Conservation (phyloP, 2,888 invertebrate species). For the Polyommatus icarus region DNA sequence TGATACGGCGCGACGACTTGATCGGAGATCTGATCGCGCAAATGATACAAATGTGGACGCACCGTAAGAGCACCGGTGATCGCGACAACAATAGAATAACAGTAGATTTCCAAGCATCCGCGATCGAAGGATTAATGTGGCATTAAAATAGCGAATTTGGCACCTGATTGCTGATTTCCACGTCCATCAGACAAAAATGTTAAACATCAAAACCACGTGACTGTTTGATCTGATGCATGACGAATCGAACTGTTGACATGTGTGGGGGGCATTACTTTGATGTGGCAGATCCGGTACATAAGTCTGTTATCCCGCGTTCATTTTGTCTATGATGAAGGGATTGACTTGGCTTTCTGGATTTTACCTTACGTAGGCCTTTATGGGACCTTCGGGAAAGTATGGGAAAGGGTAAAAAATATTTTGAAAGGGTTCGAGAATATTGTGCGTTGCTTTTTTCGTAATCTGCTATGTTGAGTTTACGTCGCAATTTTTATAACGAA, state of each 20-base stretch:
- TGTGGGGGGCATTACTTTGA: neutral
- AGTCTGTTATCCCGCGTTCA: neutral
- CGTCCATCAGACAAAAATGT: neutral
- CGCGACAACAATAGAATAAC: too few relatives aligned
- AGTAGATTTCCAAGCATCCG: too few relatives aligned
- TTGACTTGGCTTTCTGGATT: neutral
- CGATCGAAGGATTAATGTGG: too few relatives aligned
- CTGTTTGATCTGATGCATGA: too few relatives aligned
- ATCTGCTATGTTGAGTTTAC: neutral
- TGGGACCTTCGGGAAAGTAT: neutral
- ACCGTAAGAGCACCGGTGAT: too few relatives aligned
- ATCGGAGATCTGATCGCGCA: too few relatives aligned
- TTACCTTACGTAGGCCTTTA: neutral
- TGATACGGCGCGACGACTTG: too few relatives aligned
- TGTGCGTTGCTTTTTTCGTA: neutral
- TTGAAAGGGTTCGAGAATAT: neutral
- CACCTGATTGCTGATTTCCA: neutral
- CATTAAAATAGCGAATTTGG: too few relatives aligned
- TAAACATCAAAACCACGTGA: too few relatives aligned
- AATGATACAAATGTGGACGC: too few relatives aligned
- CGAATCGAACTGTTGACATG: neutral
- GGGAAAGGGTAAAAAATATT: neutral
- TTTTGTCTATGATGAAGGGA: neutral
- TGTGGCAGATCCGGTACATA: neutral
- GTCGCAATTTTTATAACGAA: neutral